phyloP scores from a whole-genome alignment of 2,113 vertebrate species.

The Alces alces region DNA sequence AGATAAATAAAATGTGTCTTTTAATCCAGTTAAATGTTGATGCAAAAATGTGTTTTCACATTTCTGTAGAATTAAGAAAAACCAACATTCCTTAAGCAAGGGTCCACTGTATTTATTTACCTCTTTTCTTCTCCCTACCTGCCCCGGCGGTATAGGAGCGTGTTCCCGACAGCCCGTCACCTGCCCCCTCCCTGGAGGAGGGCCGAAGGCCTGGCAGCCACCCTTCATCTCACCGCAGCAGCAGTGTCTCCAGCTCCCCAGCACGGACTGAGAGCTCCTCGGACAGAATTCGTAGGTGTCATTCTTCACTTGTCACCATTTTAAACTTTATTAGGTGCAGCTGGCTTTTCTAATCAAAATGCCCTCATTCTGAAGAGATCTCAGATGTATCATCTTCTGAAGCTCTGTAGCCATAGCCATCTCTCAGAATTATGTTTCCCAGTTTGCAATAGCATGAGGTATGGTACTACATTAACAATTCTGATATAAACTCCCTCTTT shows the following conservation, averaged over 20 bases:
- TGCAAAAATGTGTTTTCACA: not conserved
- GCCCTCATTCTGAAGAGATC: slow-evolving; percentile 65
- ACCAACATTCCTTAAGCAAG: not conserved
- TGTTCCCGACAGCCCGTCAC: slow-evolving; percentile 96
- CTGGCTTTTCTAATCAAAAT: slow-evolving; percentile 75
- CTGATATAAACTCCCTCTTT: slow-evolving; percentile 69
- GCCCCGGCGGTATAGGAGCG: slow-evolving; percentile 84
- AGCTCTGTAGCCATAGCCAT: slow-evolving; percentile 69
- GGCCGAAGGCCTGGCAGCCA: slow-evolving; percentile 96
- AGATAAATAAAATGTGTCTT: not conserved
- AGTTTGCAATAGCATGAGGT: slow-evolving; percentile 70
- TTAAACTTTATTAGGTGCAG: slow-evolving; percentile 66
- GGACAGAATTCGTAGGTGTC: slow-evolving; percentile 97
- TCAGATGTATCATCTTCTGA: slow-evolving; percentile 67
- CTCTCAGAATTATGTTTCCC: slow-evolving; percentile 69
- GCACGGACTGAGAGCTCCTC: slow-evolving; percentile 98
- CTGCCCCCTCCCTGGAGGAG: slow-evolving; percentile 96
- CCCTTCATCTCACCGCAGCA: slow-evolving; percentile 98
- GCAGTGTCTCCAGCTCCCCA: slow-evolving; percentile 99
- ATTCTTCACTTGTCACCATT: slow-evolving; percentile 70
- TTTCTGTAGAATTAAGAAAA: not conserved
- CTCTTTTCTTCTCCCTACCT: not conserved
- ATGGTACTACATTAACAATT: slow-evolving; percentile 69
- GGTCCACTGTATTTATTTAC: not conserved
- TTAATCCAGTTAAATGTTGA: not conserved